Percentiles rank a stretch among this genome's conserved stretches.
phyloP scores from a whole-genome alignment of 2,113 vertebrate species.

The Hippocampus barbouri region DNA sequence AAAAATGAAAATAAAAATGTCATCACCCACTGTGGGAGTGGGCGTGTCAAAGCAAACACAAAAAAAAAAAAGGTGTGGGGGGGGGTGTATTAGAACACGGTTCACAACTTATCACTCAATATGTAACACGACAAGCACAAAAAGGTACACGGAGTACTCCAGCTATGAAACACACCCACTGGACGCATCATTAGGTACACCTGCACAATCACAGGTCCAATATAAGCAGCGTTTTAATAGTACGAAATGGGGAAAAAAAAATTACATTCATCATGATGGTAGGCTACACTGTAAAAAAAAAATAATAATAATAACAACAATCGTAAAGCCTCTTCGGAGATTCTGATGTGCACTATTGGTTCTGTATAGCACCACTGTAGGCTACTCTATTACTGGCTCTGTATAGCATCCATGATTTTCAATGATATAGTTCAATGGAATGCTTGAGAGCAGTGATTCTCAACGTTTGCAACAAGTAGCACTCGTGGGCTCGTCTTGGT shows the following conservation, averaged over 20 bases:
- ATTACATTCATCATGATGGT: not conserved
- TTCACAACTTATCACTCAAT: constrained; percentile 39
- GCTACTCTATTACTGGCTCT: not conserved
- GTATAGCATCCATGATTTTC: not conserved
- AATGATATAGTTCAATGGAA: too few relatives aligned
- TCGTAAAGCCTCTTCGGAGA: not conserved
- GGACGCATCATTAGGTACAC: constrained; percentile 5
- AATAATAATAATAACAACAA: not conserved
- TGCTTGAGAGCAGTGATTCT: too few relatives aligned
- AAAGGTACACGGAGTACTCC: constrained; percentile 31
- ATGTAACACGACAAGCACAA: constrained; percentile 43
- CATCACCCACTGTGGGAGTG: constrained; percentile 17
- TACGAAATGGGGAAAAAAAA: not conserved
- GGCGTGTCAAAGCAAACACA: constrained; percentile 28
- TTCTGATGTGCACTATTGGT: not conserved
- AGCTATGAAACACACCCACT: not conserved
- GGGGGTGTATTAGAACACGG: constrained; percentile 47
- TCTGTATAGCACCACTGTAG: too few relatives aligned
- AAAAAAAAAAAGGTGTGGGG: constrained; percentile 25
- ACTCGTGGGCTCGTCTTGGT: too few relatives aligned
- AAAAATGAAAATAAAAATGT: constrained; percentile 6
- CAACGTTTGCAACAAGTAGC: too few relatives aligned
- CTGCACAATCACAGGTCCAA: not conserved
- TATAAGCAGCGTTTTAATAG: not conserved
- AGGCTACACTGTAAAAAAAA: not conserved